Base-by-base conservation (phyloP, 2,888 invertebrate genomes). In the Cenopis cana region DNA sequence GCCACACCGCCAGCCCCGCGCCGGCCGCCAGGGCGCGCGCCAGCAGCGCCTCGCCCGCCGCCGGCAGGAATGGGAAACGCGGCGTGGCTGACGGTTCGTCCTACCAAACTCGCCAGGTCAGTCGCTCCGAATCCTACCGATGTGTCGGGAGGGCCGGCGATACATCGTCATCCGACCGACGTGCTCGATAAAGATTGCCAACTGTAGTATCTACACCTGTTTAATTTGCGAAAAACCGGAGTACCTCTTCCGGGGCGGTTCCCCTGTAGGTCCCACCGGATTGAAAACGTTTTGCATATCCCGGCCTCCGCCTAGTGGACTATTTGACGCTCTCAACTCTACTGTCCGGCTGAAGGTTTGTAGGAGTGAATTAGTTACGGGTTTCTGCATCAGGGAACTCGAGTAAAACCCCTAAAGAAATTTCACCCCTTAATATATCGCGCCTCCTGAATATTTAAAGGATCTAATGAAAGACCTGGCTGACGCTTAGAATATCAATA, bases 71-170 rank as follows among this genome's bases (percentile, higher is more conserved):
- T 82, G 84, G 85, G 84, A 83, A 85, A 77, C 81, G 85, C 77
- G 80, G 77, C 74, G 83, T 77, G 78, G 88, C 89, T 83, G 83
- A 73, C 76, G 91, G 84, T 81, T 87, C 86, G 81, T 90, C 90
- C 85, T 77, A 75, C 70, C 71, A 75, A 74, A 65, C 65, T 68
- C 68, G 60, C 68, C 18, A 54, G 41, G 59, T 68, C 59, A 68
- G 24, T 49, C 36, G 1, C 29, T 17, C 24, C 17, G 46, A 54
- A 24, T 57, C 12, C 33, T 56, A 36, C 33, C n/a, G n/a, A n/a
- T 46, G 41, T 41, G 5, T 14, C 14, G n/a, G 46, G n/a, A 1
- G 46, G 6, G 46, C 46, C 46, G n/a, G 6, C 14, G 46, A n/a
- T 0, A 33, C 9, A 6, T 6, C 46, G 46, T 46, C 6, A 6